A percentile compares a stretch with the other conserved stretches of the same genome.
phyloP scores from a whole-genome alignment of 2,888 invertebrate species.

The Mycalesis mineus region DNA sequence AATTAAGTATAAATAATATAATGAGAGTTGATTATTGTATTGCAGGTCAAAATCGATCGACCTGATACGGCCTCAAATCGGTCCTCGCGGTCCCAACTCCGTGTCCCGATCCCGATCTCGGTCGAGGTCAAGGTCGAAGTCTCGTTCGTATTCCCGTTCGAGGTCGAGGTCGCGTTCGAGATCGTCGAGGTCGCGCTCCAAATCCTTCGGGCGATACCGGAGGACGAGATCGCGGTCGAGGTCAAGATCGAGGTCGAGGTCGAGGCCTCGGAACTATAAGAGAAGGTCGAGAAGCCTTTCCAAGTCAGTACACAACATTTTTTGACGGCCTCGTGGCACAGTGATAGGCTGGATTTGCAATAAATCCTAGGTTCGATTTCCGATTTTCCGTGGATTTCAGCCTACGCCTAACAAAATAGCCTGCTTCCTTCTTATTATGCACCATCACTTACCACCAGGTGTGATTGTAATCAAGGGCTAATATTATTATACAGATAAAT shows the following conservation, averaged over 20 bases:
- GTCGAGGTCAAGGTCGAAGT: conserved; percentile 37
- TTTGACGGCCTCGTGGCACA: too few species aligned
- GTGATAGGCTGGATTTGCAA: too few species aligned
- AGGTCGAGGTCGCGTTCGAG: conserved; percentile 45
- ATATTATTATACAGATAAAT: too few species aligned
- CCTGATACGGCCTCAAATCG: conserved; percentile 46
- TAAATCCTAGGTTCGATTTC: too few species aligned
- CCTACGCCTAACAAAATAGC: too few species aligned
- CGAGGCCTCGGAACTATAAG: conserved; percentile 49
- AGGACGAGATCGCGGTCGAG: conserved; percentile 40
- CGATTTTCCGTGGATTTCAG: too few species aligned
- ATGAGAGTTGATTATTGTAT: not conserved
- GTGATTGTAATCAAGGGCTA: too few species aligned
- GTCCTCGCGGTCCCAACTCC: conserved; percentile 43
- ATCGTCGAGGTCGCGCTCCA: conserved; percentile 48
- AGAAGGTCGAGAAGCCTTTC: conserved; percentile 56
- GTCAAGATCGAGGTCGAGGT: conserved; percentile 37
- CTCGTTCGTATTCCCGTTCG: conserved; percentile 43
- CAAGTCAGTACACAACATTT: conserved; percentile 54
- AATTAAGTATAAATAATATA: too few species aligned
- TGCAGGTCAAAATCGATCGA: conserved; percentile 42
- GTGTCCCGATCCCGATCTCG: conserved; percentile 48
- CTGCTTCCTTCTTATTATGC: too few species aligned
- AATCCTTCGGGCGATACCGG: conserved; percentile 54
- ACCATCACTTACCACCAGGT: too few species aligned